Base-by-base conservation (phyloP, 2,113 vertebrate species). In the Jaculus jaculus region DNA sequence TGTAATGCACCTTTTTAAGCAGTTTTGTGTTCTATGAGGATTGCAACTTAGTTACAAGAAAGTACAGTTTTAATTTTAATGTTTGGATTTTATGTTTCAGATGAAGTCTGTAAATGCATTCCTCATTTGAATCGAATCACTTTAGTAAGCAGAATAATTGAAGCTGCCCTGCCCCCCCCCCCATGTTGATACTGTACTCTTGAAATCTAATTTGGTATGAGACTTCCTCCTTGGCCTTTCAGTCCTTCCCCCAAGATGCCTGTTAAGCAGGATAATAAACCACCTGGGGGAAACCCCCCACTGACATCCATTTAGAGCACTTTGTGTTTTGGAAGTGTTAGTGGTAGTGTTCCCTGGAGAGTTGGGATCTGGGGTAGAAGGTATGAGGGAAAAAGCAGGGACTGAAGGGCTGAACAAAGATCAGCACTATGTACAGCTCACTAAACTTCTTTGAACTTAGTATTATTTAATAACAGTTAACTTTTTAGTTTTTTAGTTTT, bases 311-410 rank as follows among this genome's bases (percentile, higher is more conserved):
- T 93, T 95, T 93, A 91, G 78, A 96, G 65, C 80, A 91, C 92
- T 97, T 97, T 97, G 92, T 95, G 88, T 96, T 96, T 95, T 96
- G 78, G n/a, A 92, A 97, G 75, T 65, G 81, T 66, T 82, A 77
- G 65, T 89, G 77, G 60, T 83, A 73, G 83, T 94, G 34, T 91
- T 21, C 81, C 30, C 34, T 8, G 3, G 54, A 83, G 87, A 90
- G 73, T 77, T 88, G 90, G 86, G 84, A 73, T 93, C 93, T 94
- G 63, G 80, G 89, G 95, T 94, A 34, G 30, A 42, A 94, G 73
- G 54, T 95, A n/a, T 91, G 94, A 89, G 96, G 80, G 86, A n/a
- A 84, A 83, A 77, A 81, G 71, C 60, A 23, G 58, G 68, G 34
- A 63, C 80, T 51, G 28, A 63, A 92, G 58, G 78, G 60, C 65